Conservation (phyloP, 2,797 vertebrate species). For the Syndactyla subalaris region DNA sequence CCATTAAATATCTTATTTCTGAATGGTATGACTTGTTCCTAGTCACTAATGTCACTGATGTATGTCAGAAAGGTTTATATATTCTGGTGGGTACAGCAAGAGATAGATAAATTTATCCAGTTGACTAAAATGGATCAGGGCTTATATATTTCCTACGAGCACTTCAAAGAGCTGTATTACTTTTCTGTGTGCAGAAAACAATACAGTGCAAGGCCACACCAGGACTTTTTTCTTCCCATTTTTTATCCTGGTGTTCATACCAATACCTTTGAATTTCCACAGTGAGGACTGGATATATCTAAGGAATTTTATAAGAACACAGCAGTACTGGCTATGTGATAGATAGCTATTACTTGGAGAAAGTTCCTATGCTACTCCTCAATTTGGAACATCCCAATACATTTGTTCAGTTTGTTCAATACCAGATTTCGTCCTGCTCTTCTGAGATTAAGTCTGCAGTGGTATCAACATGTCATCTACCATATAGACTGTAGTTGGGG, state of each 20-base stretch:
- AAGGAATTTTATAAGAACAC: background rate
- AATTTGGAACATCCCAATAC: background rate
- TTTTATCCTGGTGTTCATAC: background rate
- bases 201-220: background rate
- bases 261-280: background rate
- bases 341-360: background rate
- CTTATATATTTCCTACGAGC: background rate
- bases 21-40: conserved; percentile 7
- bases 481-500: background rate
- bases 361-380: background rate
- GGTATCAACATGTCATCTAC: background rate
- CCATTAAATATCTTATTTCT: conserved; percentile 45
- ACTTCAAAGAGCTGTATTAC: background rate
- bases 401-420: background rate
- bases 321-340: background rate
- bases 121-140: background rate
- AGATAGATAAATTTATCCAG: background rate
- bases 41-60: background rate
- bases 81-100: background rate
- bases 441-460: background rate
- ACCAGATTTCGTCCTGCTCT: background rate
- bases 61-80: background rate
- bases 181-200: background rate
- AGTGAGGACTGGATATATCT: background rate
- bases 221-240: background rate